Evolutionary conservation across 1,140 invertebrate species (phyloP).

Genomic region (Drosophila hydei): DNA sequence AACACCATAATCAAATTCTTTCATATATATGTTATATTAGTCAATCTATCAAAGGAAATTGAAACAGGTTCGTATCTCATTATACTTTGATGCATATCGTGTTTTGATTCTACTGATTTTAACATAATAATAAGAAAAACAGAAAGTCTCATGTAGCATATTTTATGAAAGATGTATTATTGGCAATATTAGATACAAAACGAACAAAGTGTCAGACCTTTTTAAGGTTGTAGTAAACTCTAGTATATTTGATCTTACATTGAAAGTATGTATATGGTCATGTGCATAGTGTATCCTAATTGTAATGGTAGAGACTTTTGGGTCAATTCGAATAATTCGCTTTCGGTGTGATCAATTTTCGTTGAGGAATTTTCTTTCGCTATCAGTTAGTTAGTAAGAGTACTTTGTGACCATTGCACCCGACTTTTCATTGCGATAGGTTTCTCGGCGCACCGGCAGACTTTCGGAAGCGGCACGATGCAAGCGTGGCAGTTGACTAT

Average conservation of each 20-base stretch:
- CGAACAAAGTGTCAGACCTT: slow-evolving; percentile 35
- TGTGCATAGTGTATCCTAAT: slow-evolving; percentile 27
- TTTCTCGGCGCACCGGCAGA: slow-evolving; percentile 74
- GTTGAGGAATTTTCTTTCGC: not conserved
- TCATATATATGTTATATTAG: slow-evolving; percentile 12
- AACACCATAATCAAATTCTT: slow-evolving; percentile 8
- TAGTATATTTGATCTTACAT: slow-evolving; percentile 16
- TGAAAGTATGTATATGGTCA: slow-evolving; percentile 27
- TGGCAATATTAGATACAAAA: slow-evolving; percentile 40
- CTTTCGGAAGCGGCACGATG: slow-evolving; percentile 85
- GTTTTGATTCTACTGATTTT: slow-evolving; percentile 10
- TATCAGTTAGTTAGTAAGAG: slow-evolving; percentile 59
- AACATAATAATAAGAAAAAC: not conserved
- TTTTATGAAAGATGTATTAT: slow-evolving; percentile 22
- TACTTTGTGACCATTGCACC: slow-evolving; percentile 84
- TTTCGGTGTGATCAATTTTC: slow-evolving; percentile 22
- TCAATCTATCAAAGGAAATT: slow-evolving; percentile 62
- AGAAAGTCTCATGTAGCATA: slow-evolving; percentile 10
- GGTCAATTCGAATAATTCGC: slow-evolving; percentile 32
- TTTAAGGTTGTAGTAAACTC: slow-evolving; percentile 15
- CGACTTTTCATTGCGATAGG: slow-evolving; percentile 83
- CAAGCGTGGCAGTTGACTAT: slow-evolving; percentile 86
- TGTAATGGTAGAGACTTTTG: slow-evolving; percentile 12
- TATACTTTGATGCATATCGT: slow-evolving; percentile 34
- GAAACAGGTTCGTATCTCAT: slow-evolving; percentile 77